These are phyloP conservation scores for Proisotoma minuta DNA, from an alignment of 2,888 invertebrate genomes.

Conservation along the genomic window DNA sequence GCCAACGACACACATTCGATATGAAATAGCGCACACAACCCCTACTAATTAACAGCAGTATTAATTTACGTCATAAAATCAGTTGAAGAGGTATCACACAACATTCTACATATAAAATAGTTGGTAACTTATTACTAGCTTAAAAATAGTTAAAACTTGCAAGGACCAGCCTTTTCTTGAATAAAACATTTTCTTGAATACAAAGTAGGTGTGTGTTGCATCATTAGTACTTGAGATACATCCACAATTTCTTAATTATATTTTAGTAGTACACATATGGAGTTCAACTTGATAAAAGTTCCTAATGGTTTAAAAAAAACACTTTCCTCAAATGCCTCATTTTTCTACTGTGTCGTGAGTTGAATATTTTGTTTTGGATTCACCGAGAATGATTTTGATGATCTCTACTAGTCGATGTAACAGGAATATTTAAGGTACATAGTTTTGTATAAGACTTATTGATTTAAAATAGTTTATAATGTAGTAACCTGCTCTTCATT, in stretches of 20 bases:
- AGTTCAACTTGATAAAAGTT: too few species aligned
- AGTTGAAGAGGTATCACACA: slow-evolving; percentile 1
- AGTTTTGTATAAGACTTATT: not conserved
- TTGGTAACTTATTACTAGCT: not conserved
- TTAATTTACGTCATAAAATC: not conserved
- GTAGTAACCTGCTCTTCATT: not conserved
- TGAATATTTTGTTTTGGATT: too few species aligned
- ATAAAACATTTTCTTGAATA: slow-evolving; percentile 12
- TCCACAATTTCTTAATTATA: too few species aligned
- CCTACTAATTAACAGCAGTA: not conserved
- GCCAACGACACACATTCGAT: too few species aligned
- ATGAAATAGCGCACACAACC: too few species aligned
- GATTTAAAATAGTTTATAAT: not conserved
- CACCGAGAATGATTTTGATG: too few species aligned
- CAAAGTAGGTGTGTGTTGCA: not conserved
- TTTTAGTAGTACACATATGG: too few species aligned
- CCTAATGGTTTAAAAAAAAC: too few species aligned
- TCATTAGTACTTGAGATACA: too few species aligned
- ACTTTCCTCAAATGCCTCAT: too few species aligned
- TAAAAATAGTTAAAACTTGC: slow-evolving; percentile 11
- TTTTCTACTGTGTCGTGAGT: too few species aligned
- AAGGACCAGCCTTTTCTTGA: slow-evolving; percentile 10
- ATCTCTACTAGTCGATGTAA: too few species aligned
- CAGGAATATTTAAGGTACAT: slow-evolving; percentile 10
- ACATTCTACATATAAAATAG: not conserved